Conservation (phyloP, 2,797 vertebrate species). For the Epinephelus awoara region DNA sequence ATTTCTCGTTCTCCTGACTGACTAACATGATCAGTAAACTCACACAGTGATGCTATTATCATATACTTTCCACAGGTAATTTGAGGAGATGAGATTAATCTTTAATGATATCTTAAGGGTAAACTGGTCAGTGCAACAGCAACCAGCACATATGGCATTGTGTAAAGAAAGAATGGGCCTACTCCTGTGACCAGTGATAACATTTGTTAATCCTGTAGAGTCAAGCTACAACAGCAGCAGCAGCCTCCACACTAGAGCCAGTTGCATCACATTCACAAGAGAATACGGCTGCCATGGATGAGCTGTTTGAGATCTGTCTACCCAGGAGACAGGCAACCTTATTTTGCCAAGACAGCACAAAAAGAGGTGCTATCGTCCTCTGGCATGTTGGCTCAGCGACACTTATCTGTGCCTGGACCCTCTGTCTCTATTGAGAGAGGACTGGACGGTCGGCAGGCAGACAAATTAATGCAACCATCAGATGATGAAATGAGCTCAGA, state of each 20-base stretch:
- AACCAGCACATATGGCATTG: not conserved
- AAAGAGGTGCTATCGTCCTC: conserved; percentile 25
- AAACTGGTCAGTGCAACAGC: conserved; percentile 7
- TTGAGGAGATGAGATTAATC: not conserved
- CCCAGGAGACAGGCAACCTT: conserved; percentile 18
- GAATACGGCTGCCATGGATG: conserved; percentile 6
- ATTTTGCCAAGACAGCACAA: conserved; percentile 13
- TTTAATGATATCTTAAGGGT: conserved; percentile 11
- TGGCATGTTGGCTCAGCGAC: conserved; percentile 26
- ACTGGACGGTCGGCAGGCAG: not conserved
- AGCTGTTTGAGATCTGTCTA: conserved; percentile 19
- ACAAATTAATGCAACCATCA: not conserved
- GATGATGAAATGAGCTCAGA: not conserved
- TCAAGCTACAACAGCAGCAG: not conserved
- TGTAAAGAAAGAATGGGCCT: not conserved
- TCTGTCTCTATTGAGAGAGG: conserved; percentile 3
- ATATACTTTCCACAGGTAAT: conserved; percentile 3
- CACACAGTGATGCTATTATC: not conserved
- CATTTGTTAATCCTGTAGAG: not conserved
- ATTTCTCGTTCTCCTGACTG: not conserved
- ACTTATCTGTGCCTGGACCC: conserved; percentile 10
- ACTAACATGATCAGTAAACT: not conserved
- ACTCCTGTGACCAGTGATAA: not conserved
- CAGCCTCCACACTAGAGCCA: not conserved
- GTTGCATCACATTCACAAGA: conserved; percentile 39